phyloP scores from a whole-genome alignment of 2,797 vertebrate genomes.

The Pterois miles region DNA sequence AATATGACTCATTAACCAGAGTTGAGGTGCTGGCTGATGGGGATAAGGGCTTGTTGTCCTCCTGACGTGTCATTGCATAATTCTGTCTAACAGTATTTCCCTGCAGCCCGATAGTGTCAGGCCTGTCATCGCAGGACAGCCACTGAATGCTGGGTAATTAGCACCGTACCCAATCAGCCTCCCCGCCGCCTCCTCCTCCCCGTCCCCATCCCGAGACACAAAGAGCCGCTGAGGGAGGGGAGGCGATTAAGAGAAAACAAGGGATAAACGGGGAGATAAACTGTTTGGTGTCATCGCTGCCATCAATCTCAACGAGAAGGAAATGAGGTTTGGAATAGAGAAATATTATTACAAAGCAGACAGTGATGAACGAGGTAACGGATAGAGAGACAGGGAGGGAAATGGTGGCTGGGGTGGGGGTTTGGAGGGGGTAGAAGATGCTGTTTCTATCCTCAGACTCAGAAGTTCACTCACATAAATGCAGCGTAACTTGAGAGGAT shows the following conservation, averaged over 20 bases:
- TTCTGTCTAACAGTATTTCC: slow-evolving; percentile 69
- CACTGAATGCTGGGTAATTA: slow-evolving; percentile 80
- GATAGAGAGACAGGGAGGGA: slow-evolving; percentile 65
- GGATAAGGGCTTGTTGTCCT: slow-evolving; percentile 31
- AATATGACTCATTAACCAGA: slow-evolving; percentile 7
- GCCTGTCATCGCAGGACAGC: slow-evolving; percentile 72
- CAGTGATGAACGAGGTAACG: slow-evolving; percentile 86
- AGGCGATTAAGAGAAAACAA: slow-evolving; percentile 88
- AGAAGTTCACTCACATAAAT: slow-evolving; percentile 35
- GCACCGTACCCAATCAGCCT: slow-evolving; percentile 80
- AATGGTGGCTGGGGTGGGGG: slow-evolving; percentile 35
- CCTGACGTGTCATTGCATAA: slow-evolving; percentile 62
- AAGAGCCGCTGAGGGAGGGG: slow-evolving; percentile 65
- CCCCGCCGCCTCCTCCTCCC: slow-evolving; percentile 45
- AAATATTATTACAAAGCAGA: slow-evolving; percentile 91
- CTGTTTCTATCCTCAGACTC: slow-evolving; percentile 38
- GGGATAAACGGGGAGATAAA: slow-evolving; percentile 88
- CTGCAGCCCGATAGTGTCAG: slow-evolving; percentile 62
- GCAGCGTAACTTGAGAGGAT: slow-evolving; percentile 44
- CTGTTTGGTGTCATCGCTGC: slow-evolving; percentile 87
- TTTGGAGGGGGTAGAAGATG: slow-evolving; percentile 32
- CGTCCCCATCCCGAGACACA: slow-evolving; percentile 70
- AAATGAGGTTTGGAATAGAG: slow-evolving; percentile 88
- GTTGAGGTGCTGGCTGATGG: background rate
- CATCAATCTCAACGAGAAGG: slow-evolving; percentile 88